Evolutionary conservation across 1,140 invertebrate genomes (phyloP).

Genomic region (Drosophila sp.): DNA sequence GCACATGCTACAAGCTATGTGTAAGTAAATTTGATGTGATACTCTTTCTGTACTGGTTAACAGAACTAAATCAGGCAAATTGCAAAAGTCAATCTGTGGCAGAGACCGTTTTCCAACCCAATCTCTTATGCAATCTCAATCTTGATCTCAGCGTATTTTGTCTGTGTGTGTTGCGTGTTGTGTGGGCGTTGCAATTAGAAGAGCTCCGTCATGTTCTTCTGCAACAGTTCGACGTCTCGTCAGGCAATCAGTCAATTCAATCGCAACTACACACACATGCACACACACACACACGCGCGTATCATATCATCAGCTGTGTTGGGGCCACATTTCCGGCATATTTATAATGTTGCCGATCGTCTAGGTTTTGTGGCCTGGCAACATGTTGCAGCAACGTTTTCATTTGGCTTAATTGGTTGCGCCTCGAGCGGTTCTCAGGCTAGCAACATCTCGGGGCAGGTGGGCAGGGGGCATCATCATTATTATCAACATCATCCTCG

Average conservation of each 20-base stretch:
- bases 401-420: slow-evolving; percentile 58
- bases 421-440: slow-evolving; percentile 24
- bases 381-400: slow-evolving; percentile 61
- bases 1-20: slow-evolving; percentile 17
- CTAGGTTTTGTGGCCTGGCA: slow-evolving; percentile 23
- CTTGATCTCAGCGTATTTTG: slow-evolving; percentile 22
- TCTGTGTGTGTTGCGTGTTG: slow-evolving; percentile 41
- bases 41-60: neutral
- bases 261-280: slow-evolving; percentile 37
- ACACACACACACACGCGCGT: neutral
- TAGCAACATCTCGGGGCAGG: neutral
- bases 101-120: slow-evolving; percentile 33
- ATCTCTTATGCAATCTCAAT: slow-evolving; percentile 70
- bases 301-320: slow-evolving; percentile 48
- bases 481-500: slow-evolving; percentile 13
- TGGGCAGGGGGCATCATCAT: slow-evolving; percentile 6
- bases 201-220: slow-evolving; percentile 69
- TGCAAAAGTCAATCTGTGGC: slow-evolving; percentile 68
- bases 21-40: neutral
- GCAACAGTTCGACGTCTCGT: slow-evolving; percentile 55
- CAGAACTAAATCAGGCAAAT: slow-evolving; percentile 66
- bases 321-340: slow-evolving; percentile 73
- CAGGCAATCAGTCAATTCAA: slow-evolving; percentile 68
- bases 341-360: slow-evolving; percentile 29
- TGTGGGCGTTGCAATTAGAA: slow-evolving; percentile 82